Base-by-base conservation (phyloP, 2,113 vertebrate species). In the Siniperca knerii region DNA sequence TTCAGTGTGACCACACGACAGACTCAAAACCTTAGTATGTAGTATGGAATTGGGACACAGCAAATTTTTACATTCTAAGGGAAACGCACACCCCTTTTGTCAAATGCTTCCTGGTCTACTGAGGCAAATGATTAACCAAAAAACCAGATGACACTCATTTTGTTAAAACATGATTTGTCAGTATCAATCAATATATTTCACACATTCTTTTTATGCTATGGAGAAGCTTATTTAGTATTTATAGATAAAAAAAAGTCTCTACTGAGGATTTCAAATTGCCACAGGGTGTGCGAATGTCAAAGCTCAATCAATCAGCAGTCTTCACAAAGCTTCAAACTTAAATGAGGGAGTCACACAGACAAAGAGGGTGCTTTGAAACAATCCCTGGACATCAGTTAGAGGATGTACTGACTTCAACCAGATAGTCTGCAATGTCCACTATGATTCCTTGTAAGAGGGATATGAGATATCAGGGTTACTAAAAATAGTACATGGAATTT, bases 271-370 rank as follows among this genome's bases (percentile, higher is more conserved):
- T 85, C 8, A 73, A 54, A 69, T 7, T 37, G 73, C 70, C 57
- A 75, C 44, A 62, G 42, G 29, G 8, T 8, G 8, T 8, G 25
- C 8, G 5, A 16, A 25, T 61, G 70, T 44, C 61, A 66, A 58
- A 81, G 65, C 52, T 76, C 16, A 35, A 46, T 52, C 35, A 37
- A 37, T 37, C 35, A 12, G 35, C 29, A 18, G 62, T 12, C 44
- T 66, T 75, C 50, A 80, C 35, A 54, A 71, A 55, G 13, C 11
- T 40, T 75, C 33, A 75, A 65, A 70, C 10, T 25, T 54, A 75
- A 67, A 37, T 4, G 55, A 74, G 21, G 4, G 48, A 77, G 50
- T 77, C 42, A 4, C 23, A 20, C 52, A 73, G 40, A 74, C 2
- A 80, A 75, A 72, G 61, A 52, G 0, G 4, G 0, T n/a, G 46